Base-by-base conservation (phyloP, 2,113 vertebrate species). In the Phalacrocorax aristotelis region DNA sequence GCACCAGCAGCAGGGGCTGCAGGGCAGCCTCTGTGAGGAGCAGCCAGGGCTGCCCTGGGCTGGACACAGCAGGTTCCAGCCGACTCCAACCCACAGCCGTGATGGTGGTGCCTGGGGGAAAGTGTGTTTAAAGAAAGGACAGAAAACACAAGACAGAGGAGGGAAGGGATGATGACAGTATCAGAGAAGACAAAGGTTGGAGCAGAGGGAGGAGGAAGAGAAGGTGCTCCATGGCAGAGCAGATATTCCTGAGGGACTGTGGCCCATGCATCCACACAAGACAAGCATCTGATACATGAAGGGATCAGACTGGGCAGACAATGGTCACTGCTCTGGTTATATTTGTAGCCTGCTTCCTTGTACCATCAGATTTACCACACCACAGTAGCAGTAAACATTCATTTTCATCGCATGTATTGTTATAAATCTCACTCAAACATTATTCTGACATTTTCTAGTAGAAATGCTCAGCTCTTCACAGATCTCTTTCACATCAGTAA, bases 71-170 rank as follows among this genome's bases (percentile, higher is more conserved):
- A 4, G 5, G 21, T 34, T 87, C 52, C 79, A 48, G 6, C 11
- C 3, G 2, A 36, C 2, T 52, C 49, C 42, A 27, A 11, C 18
- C 4, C 0, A 10, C 11, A 36, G 58, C 13, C 42, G 25, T 22
- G 8, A 6, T 3, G 38, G 51, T 1, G 3, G 58, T 1, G 0
- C 22, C 27, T 10, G 1, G 0, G 27, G 52, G 15, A 44, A 49
- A 42, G 6, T 0, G 5, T 20, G 2, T 13, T 34, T 23, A 51
- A 42, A 51, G 25, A 26, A 83, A 52, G 38, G 14, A 19, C 13
- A 22, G 60, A 29, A 78, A 54, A 60, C 44, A 71, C 0, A 1
- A 19, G 25, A 61, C 9, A 40, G 13, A 68, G 48, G 7, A 30
- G 6, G 17, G 6, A 40, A 1, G 6, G 20, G 20, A 7, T 16